Conservation (phyloP, 2,888 invertebrate species). For the Thera britannica region DNA sequence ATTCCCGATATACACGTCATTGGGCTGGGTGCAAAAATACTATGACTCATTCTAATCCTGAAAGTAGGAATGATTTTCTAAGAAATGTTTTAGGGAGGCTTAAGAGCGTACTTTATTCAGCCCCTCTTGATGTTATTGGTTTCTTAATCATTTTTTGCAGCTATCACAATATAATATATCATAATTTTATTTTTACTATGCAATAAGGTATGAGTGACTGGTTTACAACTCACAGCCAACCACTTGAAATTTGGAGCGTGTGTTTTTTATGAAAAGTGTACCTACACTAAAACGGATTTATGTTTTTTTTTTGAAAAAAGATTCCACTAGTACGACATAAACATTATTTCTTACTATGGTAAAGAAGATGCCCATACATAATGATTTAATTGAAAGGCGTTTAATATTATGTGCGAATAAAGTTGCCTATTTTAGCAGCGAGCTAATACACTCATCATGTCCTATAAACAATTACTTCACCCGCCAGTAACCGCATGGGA, state of each 20-base stretch:
- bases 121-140: constrained; percentile 12
- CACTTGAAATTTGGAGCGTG: too few species aligned
- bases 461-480: constrained; percentile 18
- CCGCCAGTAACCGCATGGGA: constrained; percentile 21
- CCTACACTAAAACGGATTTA: too few species aligned
- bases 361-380: too few species aligned
- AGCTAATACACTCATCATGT: constrained; percentile 10
- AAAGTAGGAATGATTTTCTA: constrained; percentile 23
- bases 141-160: constrained; percentile 17
- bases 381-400: not conserved
- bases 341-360: too few species aligned
- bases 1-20: constrained; percentile 41
- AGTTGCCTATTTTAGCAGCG: not conserved
- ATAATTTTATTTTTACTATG: not conserved
- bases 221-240: too few species aligned
- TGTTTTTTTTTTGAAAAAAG: too few species aligned
- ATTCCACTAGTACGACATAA: too few species aligned
- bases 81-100: constrained; percentile 16
- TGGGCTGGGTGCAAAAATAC: constrained; percentile 26
- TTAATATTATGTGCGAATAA: not conserved
- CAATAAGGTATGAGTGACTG: not conserved
- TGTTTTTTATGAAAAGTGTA: too few species aligned
- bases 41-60: constrained; percentile 36
- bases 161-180: not conserved
- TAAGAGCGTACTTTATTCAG: constrained; percentile 2